Evolutionary conservation across 2,888 invertebrate genomes (phyloP).

Genomic region (Nesidiocoris tenuis): DNA sequence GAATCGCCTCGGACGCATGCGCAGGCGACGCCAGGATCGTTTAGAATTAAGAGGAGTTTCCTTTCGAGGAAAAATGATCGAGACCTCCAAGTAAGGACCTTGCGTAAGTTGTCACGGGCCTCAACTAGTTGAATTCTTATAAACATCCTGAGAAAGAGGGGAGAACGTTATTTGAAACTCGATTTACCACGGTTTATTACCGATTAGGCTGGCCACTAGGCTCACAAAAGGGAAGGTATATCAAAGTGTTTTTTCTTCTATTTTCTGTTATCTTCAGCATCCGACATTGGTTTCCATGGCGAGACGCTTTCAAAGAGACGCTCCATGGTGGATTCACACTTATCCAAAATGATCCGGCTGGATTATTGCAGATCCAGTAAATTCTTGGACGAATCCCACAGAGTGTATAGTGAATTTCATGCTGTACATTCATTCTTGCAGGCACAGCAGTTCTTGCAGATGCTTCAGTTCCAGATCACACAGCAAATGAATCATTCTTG

Average conservation of each 20-base stretch:
- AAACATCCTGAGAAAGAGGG: slow-evolving; percentile 9
- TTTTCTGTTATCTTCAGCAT: background rate
- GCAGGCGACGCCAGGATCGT: background rate
- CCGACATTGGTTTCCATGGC: background rate
- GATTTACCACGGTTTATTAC: slow-evolving; percentile 51
- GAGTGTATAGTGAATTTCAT: too few relatives aligned
- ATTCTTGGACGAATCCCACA: too few relatives aligned
- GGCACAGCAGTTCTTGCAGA: too few relatives aligned
- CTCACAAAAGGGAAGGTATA: slow-evolving; percentile 45
- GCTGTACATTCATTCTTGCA: too few relatives aligned
- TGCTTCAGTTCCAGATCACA: too few relatives aligned
- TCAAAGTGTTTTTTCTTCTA: slow-evolving; percentile 46
- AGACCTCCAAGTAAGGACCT: slow-evolving; percentile 11
- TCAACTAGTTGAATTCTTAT: slow-evolving; percentile 42
- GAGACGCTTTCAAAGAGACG: background rate
- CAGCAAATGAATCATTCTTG: too few relatives aligned
- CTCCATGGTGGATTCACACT: too few relatives aligned
- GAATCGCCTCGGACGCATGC: background rate
- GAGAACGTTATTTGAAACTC: slow-evolving; percentile 49
- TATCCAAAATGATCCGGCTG: too few relatives aligned
- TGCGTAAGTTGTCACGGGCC: slow-evolving; percentile 40
- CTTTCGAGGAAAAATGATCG: background rate
- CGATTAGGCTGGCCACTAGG: slow-evolving; percentile 49
- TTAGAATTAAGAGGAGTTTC: slow-evolving; percentile 9
- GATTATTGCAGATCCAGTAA: too few relatives aligned